These are phyloP conservation scores for Apoderus coryli DNA, from an alignment of 2,888 invertebrate species.

Conservation along the genomic window DNA sequence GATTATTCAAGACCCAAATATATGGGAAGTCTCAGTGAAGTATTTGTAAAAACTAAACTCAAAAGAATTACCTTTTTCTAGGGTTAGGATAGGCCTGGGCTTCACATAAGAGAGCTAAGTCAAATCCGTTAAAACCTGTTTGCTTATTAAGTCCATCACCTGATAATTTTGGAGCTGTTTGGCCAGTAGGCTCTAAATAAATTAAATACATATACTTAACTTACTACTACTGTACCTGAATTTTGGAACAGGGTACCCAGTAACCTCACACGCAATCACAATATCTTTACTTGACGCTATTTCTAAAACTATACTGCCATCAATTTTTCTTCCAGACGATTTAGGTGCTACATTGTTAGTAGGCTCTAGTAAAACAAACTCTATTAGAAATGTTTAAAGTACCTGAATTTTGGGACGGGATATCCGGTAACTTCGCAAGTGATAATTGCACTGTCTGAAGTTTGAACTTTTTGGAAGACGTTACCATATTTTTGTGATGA, in stretches of 20 bases:
- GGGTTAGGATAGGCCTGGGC: conserved; percentile 43
- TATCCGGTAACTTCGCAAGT: conserved; percentile 49
- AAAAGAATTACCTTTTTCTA: conserved; percentile 36
- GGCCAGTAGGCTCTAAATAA: conserved; percentile 38
- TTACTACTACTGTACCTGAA: conserved; percentile 60
- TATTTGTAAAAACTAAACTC: too few relatives aligned
- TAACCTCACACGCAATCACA: conserved; percentile 51
- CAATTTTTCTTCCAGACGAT: conserved; percentile 33
- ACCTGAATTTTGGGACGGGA: conserved; percentile 17
- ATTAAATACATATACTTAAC: conserved; percentile 16
- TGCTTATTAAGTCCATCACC: conserved; percentile 41
- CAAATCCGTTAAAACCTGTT: conserved; percentile 22
- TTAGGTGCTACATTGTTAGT: conserved; percentile 49
- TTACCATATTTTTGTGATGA: conserved; percentile 34
- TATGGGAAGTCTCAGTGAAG: too few relatives aligned
- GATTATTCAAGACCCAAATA: too few relatives aligned
- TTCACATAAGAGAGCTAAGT: conserved; percentile 36
- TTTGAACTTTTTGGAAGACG: conserved; percentile 33
- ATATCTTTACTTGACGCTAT: conserved; percentile 28
- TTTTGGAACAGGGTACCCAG: conserved; percentile 53
- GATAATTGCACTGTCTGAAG: conserved; percentile 34
- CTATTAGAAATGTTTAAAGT: conserved; percentile 8
- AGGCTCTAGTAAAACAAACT: conserved; percentile 39
- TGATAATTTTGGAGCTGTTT: conserved; percentile 36
- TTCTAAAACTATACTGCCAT: conserved; percentile 37